Percentiles rank a stretch among this genome's conserved stretches.
Conservation (phyloP, 2,113 vertebrate genomes). For the sheep (Ovis aries) region ARS-UI_Ramb_v3.0 NC_056069.1:70216001-70216500, state of each 20-base stretch:
- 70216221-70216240: too few relatives aligned
- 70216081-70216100: fast-evolving
- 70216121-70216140: background rate
- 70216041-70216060: fast-evolving
- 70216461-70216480: fast-evolving
- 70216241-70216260: fast-evolving
- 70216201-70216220: fast-evolving
- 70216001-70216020: background rate
- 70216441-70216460: fast-evolving
- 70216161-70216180: background rate
- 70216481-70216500: background rate
- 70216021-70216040: fast-evolving
- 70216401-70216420: fast-evolving
- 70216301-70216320: fast-evolving
- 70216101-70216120: background rate
- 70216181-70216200: fast-evolving
- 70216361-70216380: fast-evolving
- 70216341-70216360: fast-evolving
- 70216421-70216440: fast-evolving
- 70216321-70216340: fast-evolving
- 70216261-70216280: too few relatives aligned
- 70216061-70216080: fast-evolving
- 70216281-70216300: fast-evolving
- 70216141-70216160: background rate
- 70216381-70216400: fast-evolving